phyloP scores from a whole-genome alignment of 1,140 invertebrate genomes.

The Pollicipes pollicipes region DNA sequence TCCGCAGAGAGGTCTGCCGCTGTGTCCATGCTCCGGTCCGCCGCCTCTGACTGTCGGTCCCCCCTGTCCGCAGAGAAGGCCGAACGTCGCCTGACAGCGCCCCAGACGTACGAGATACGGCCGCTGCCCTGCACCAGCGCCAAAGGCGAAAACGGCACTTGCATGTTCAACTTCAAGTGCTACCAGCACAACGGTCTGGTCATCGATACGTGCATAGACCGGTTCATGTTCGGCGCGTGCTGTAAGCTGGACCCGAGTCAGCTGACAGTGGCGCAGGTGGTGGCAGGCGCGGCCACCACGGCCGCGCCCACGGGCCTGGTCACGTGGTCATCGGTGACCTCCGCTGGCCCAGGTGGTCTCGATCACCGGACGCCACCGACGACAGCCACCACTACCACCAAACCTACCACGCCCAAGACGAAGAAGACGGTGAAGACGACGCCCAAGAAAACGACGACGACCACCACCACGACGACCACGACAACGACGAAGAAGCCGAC shows the following conservation, averaged over 20 bases:
- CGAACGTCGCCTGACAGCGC: conserved; percentile 12
- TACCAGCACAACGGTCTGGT: conserved; percentile 56
- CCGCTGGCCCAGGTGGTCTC: neutral
- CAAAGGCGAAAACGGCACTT: conserved; percentile 41
- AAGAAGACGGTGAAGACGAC: conserved; percentile 10
- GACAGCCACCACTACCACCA: conserved; percentile 9
- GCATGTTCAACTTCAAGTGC: conserved; percentile 89
- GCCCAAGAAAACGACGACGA: conserved; percentile 10
- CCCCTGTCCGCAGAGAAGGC: conserved; percentile 7
- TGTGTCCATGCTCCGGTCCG: too few relatives aligned
- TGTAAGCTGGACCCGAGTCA: conserved; percentile 31
- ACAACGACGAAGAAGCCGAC: conserved; percentile 11
- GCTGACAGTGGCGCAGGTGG: conserved; percentile 7
- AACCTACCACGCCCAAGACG: conserved; percentile 7
- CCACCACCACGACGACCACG: conserved; percentile 10
- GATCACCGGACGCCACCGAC: conserved; percentile 14
- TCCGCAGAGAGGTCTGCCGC: too few relatives aligned
- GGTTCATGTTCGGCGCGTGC: conserved; percentile 76
- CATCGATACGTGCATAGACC: conserved; percentile 74
- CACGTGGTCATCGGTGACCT: too few relatives aligned
- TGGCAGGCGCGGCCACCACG: neutral
- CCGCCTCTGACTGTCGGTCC: too few relatives aligned
- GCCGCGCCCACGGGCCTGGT: too few relatives aligned
- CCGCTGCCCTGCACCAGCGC: conserved; percentile 24
- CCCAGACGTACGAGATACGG: conserved; percentile 16